A percentile compares a stretch with the other conserved stretches of the same genome.
These are phyloP conservation scores for Drosophila tripunctata DNA, from an alignment of 2,888 invertebrate species.

Conservation along the genomic window DNA sequence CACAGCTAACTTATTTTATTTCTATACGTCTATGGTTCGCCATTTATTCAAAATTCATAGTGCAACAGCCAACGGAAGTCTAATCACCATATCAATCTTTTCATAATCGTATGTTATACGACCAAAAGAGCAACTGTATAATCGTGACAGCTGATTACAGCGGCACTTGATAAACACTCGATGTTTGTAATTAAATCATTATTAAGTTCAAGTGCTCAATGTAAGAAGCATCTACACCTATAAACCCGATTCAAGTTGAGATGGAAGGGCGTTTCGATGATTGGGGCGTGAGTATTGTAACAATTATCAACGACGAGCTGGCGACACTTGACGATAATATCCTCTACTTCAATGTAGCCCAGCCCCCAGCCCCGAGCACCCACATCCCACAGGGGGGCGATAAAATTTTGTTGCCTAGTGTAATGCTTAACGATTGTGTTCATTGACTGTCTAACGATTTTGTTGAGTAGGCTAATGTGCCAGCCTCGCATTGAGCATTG, in stretches of 20 bases:
- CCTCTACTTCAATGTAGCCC: neutral
- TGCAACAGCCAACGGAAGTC: neutral
- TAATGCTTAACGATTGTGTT: conserved; percentile 75
- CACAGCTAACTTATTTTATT: too few species aligned
- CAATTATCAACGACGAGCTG: conserved; percentile 64
- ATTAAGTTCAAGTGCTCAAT: conserved; percentile 41
- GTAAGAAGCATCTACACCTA: conserved; percentile 14
- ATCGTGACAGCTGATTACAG: conserved; percentile 1
- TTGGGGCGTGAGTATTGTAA: conserved; percentile 50
- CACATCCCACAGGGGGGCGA: conserved; percentile 43
- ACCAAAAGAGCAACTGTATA: neutral
- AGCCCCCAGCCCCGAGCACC: neutral
- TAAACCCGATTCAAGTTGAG: conserved; percentile 12
- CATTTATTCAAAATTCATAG: neutral
- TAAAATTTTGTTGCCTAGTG: conserved; percentile 78
- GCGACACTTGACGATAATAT: conserved; percentile 66
- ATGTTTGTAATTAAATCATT: conserved; percentile 67
- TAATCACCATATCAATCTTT: neutral
- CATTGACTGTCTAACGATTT: conserved; percentile 75
- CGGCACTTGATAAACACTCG: conserved; percentile 32
- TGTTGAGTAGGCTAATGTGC: conserved; percentile 74
- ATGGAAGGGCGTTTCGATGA: conserved; percentile 27
- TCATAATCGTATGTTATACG: neutral
- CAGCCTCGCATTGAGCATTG: conserved; percentile 17
- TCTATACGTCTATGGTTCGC: too few species aligned